Evolutionary conservation across 1,140 invertebrate genomes (phyloP), one percentile per base, ranked within the genome.

Genomic region (Danaus plexippus): DNA sequence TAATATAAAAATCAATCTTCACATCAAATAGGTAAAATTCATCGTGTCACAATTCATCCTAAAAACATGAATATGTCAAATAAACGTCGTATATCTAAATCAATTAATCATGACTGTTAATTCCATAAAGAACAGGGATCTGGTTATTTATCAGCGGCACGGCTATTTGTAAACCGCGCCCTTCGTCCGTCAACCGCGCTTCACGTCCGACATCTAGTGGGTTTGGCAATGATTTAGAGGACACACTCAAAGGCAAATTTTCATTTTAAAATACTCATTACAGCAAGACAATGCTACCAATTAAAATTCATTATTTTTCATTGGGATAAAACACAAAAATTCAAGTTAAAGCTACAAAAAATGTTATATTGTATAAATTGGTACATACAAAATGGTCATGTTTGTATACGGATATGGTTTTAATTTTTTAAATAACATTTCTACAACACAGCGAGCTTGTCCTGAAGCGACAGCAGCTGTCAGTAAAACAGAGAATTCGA

Each of bases 401-500:
- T 32, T 32, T 32, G 22, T 32, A 32, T 32, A 32, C 22, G 22
- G 7, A 32, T 32, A 32, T 32, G 22, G 22, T 32, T 32, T 32
- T 32, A 32, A 61, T 66, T 68, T 69, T 64, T 59, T 63, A 66
- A 71, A 64, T 68, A 64, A 59, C 62, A 66, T 47, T 56, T 57
- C 40, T 49, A 54, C 60, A 66, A 53, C 54, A 54, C 53, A 54
- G 49, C 48, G 52, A 43, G 43, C 48, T 61, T 61, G 63, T 55
- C 63, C 58, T 58, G 49, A 47, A 69, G 64, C 73, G 69, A 74
- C 73, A 76, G 22, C 22, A 32, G 67, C 73, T 76, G 73, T 67
- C 65, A 62, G 54, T 70, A 76, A 71, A 73, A 57, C 65, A 58
- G 56, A 61, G 64, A 72, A 76, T 73, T 73, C 61, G 73, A 75